Base-by-base conservation (phyloP, 2,888 invertebrate genomes). In the Hemithea aestivaria region DNA sequence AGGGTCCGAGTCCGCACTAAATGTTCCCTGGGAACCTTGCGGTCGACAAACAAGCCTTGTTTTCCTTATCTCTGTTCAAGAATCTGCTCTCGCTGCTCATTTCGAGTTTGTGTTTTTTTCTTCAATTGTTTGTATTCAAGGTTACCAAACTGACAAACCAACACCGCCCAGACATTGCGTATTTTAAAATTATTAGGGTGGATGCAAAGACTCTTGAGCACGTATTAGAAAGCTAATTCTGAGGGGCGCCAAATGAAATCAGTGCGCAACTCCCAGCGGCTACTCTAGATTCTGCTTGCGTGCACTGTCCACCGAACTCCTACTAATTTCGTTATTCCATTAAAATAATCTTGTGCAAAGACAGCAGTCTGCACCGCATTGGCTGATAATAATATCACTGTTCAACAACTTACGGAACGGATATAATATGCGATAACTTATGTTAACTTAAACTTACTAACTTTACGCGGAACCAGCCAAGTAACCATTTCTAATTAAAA, bases 261-360 rank as follows among this genome's bases (percentile, higher is more conserved):
- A 67, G 55, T 49, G 55, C 52, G 41, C 36, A 35, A 40, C 49
- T 47, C 53, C 58, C 51, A 53, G 51, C 56, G 47, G 54, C 56
- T 58, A 52, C 62, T 83, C 71, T 66, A 66, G 64, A 83, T 81
- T 80, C 77, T 48, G 62, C 56, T 52, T 45, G 68, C 73, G 67
- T 76, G 57, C 68, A 62, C 67, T 69, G 72, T 65, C 73, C 73
- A 69, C 71, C 66, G 71, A 60, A 62, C 67, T 69, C 66, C 53
- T 57, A 53, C 64, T 71, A 70, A 79, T 80, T 77, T 69, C 68
- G 79, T 83, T 82, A 76, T 75, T 73, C 75, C 65, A 73, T 74
- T 78, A 74, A 74, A 77, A 77, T 80, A 77, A 79, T 75, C 72
- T 70, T 63, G 56, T 61, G 61, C 58, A 62, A 68, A 66, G 71